phyloP scores from a whole-genome alignment of 1,140 invertebrate genomes.

The Drosophila simulans region DNA sequence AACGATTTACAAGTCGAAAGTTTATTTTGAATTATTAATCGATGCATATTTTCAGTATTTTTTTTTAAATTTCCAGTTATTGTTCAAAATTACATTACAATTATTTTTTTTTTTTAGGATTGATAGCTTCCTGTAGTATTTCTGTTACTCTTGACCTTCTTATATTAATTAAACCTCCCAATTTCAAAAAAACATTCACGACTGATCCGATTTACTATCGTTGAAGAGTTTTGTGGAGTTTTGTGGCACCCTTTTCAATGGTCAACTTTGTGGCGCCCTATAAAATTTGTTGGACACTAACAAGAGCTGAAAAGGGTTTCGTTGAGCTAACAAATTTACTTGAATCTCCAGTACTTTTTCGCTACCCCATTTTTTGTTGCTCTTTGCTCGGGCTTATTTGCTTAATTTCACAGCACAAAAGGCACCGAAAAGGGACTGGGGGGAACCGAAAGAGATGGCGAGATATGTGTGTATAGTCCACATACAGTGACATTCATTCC shows the following conservation, averaged over 20 bases:
- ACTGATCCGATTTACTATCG: neutral
- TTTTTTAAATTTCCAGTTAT: too few species aligned
- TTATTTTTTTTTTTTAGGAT: too few species aligned
- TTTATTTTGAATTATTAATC: too few species aligned
- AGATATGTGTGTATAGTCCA: slow-evolving; percentile 6
- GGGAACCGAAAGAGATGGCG: neutral
- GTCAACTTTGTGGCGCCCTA: neutral
- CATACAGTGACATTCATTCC: slow-evolving; percentile 21
- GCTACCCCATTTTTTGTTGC: slow-evolving; percentile 17
- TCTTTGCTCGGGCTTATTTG: slow-evolving; percentile 64
- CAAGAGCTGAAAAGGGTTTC: slow-evolving; percentile 39
- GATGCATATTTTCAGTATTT: too few species aligned
- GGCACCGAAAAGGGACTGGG: slow-evolving; percentile 13
- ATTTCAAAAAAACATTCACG: neutral
- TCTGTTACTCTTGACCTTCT: neutral
- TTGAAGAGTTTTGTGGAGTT: too few species aligned
- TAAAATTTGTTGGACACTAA: slow-evolving; percentile 51
- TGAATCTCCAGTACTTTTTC: slow-evolving; percentile 22
- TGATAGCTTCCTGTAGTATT: too few species aligned
- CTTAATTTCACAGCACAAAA: slow-evolving; percentile 76
- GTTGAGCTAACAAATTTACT: slow-evolving; percentile 44
- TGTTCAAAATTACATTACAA: too few species aligned
- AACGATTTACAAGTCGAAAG: too few species aligned
- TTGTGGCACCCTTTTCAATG: too few species aligned
- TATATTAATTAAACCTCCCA: neutral